phyloP scores from a whole-genome alignment of 2,113 vertebrate genomes.

The Pseudopipra pipra region DNA sequence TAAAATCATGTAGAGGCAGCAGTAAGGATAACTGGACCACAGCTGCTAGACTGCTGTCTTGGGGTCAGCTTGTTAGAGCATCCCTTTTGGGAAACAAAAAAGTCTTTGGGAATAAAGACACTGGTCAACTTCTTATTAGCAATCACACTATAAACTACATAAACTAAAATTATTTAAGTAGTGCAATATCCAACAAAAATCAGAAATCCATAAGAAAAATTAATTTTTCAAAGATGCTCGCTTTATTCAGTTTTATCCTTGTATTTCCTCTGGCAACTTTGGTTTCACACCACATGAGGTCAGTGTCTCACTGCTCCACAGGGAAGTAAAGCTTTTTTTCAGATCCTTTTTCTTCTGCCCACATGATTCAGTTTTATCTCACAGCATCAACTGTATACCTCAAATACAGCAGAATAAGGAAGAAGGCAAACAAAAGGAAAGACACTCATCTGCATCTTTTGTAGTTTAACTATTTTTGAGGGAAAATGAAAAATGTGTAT shows the following conservation, averaged over 20 bases:
- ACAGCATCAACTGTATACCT: neutral
- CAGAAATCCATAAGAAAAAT: neutral
- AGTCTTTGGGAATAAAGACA: neutral
- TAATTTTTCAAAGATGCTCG: neutral
- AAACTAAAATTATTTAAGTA: neutral
- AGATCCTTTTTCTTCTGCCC: neutral
- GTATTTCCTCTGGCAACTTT: neutral
- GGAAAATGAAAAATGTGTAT: neutral
- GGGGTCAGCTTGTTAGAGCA: conserved; percentile 26
- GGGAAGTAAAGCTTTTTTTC: neutral
- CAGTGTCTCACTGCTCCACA: conserved; percentile 49
- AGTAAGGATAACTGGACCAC: conserved; percentile 8
- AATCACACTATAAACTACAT: neutral
- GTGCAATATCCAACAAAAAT: neutral
- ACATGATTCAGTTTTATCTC: neutral
- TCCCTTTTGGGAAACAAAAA: neutral
- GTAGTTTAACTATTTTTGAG: neutral
- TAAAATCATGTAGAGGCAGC: conserved; percentile 18
- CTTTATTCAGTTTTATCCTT: neutral
- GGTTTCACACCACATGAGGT: conserved; percentile 56
- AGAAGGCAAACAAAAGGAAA: neutral
- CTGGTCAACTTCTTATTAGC: neutral
- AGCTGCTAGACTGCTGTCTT: neutral
- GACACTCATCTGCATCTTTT: neutral
- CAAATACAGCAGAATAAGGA: neutral